A percentile compares a stretch with the other conserved stretches of the same genome.
Conservation (phyloP, 2,888 invertebrate species). For the Mimachlamys varia region DNA sequence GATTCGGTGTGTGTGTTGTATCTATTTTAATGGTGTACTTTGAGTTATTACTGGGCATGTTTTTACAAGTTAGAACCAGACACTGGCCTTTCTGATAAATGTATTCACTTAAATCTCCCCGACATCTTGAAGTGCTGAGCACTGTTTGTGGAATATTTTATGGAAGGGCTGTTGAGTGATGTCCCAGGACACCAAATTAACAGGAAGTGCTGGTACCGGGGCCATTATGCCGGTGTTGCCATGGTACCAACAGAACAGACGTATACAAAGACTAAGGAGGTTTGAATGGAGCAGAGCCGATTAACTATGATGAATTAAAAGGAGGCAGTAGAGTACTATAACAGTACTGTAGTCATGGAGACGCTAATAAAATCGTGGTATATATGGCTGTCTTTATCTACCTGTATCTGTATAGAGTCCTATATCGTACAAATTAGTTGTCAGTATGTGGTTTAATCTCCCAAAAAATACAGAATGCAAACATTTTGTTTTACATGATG, state of each 20-base stretch:
- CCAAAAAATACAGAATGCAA: no score
- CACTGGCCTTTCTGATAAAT: background rate
- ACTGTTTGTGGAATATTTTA: conserved; percentile 11
- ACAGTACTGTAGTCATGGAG: no score
- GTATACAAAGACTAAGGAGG: background rate
- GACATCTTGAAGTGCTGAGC: conserved; percentile 14
- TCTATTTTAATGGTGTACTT: background rate
- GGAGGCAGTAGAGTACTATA: no score
- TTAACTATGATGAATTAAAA: background rate
- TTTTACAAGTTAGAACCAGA: conserved; percentile 24
- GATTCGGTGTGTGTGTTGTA: background rate
- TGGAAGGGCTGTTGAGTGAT: background rate
- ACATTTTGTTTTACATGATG: no score
- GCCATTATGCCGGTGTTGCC: background rate
- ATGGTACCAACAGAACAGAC: background rate
- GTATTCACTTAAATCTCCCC: conserved; percentile 11
- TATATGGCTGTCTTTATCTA: no score
- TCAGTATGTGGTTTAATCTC: no score
- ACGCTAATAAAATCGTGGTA: no score
- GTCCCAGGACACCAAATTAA: conserved; percentile 18
- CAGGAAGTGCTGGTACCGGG: background rate
- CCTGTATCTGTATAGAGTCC: no score
- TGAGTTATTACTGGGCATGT: background rate
- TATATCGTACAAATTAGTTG: no score
- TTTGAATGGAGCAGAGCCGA: background rate